phyloP scores from a whole-genome alignment of 64 coral and sea anemone species.

The Pachyseris speciosa region DNA sequence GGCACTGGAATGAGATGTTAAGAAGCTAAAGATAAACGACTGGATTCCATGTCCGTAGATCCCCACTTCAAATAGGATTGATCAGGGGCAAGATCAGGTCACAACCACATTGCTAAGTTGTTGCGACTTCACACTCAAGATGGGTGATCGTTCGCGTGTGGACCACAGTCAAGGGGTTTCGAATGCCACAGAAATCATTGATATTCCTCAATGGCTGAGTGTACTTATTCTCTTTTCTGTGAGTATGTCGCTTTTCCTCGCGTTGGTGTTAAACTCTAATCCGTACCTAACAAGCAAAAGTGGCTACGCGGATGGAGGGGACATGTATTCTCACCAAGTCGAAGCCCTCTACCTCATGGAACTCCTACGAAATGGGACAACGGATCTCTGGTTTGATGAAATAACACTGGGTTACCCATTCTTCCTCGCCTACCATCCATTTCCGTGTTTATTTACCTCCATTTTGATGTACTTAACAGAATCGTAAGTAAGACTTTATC shows the following conservation, averaged over 20 bases:
- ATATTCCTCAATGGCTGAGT: constrained; percentile 82
- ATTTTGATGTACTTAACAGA: constrained; percentile 68
- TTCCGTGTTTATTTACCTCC: constrained; percentile 71
- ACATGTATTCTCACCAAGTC: constrained; percentile 79
- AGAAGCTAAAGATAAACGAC: not conserved
- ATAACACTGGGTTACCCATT: constrained; percentile 78
- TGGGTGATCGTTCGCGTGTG: not conserved
- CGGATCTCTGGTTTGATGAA: constrained; percentile 80
- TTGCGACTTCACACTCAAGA: not conserved
- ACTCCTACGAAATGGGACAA: constrained; percentile 48
- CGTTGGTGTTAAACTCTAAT: constrained; percentile 46
- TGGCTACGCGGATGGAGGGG: constrained; percentile 76
- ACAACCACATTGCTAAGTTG: not conserved
- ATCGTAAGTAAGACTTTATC: constrained; percentile 48
- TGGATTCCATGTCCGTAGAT: not conserved
- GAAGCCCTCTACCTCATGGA: constrained; percentile 64
- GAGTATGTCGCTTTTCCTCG: constrained; percentile 59
- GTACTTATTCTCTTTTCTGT: constrained; percentile 43
- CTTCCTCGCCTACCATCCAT: constrained; percentile 76
- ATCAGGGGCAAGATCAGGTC: not conserved
- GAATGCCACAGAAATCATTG: not conserved
- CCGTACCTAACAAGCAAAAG: constrained; percentile 55
- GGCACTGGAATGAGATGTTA: not conserved
- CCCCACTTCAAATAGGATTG: not conserved
- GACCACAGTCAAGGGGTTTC: not conserved